Conservation (phyloP, 2,113 vertebrate genomes). For the Platysternon megacephalum region DNA sequence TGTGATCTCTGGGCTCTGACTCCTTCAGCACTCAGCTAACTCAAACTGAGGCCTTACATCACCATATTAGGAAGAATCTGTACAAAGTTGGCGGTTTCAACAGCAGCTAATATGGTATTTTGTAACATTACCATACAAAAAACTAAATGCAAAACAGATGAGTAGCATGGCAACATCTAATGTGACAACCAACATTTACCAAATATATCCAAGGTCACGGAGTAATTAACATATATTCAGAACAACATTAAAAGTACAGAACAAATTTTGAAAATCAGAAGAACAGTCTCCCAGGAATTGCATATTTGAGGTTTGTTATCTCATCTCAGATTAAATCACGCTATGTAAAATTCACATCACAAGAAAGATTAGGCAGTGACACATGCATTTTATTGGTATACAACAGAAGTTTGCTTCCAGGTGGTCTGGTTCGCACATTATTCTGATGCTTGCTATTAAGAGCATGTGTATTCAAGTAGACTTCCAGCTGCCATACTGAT, state of each 20-base stretch:
- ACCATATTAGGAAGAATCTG: slow-evolving; percentile 75
- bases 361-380: slow-evolving; percentile 18
- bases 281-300: background rate
- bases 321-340: background rate
- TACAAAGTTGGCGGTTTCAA: background rate
- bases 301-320: background rate
- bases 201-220: background rate
- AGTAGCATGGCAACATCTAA: slow-evolving; percentile 27
- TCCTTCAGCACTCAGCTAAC: slow-evolving; percentile 32
- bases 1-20: background rate
- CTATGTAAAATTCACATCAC: slow-evolving; percentile 28
- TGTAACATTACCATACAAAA: slow-evolving; percentile 60
- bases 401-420: background rate
- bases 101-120: slow-evolving; percentile 33
- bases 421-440: background rate
- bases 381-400: slow-evolving; percentile 21
- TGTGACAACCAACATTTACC: slow-evolving; percentile 27
- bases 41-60: slow-evolving; percentile 20
- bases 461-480: background rate
- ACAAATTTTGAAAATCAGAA: slow-evolving; percentile 27
- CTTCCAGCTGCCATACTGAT: background rate
- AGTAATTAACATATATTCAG: slow-evolving; percentile 14
- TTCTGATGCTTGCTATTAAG: slow-evolving; percentile 13
- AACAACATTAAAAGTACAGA: background rate
- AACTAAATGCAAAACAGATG: slow-evolving; percentile 61